phyloP scores from a whole-genome alignment of 1,140 invertebrate species.

The Campodea augens region DNA sequence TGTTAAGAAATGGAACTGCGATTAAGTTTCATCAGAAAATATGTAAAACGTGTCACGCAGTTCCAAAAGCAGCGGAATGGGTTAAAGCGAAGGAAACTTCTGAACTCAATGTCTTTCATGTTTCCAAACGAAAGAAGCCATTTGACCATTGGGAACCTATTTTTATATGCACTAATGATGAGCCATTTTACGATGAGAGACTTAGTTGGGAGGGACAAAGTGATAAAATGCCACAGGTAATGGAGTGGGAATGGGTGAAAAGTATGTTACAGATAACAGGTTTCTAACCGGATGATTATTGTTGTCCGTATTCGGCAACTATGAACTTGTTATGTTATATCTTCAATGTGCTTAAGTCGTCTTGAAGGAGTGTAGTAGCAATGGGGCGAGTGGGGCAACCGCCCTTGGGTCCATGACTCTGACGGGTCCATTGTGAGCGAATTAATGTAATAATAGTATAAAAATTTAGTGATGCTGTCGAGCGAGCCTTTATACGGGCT shows the following conservation, averaged over 20 bases:
- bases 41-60: slow-evolving; percentile 23
- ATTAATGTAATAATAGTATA: too few species aligned
- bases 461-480: too few species aligned
- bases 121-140: slow-evolving; percentile 15
- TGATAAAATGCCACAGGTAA: slow-evolving; percentile 31
- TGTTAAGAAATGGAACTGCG: slow-evolving; percentile 15
- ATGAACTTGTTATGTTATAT: too few species aligned
- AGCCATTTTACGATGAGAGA: slow-evolving; percentile 27
- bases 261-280: not conserved
- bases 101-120: slow-evolving; percentile 8
- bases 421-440: too few species aligned
- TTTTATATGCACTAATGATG: slow-evolving; percentile 29
- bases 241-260: not conserved
- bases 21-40: slow-evolving; percentile 26
- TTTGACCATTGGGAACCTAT: slow-evolving; percentile 18
- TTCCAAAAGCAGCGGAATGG: slow-evolving; percentile 20
- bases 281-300: too few species aligned
- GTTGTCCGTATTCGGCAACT: too few species aligned
- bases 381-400: too few species aligned
- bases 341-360: too few species aligned
- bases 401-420: too few species aligned
- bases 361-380: too few species aligned
- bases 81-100: not conserved
- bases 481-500: too few species aligned
- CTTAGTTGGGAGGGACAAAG: slow-evolving; percentile 28